Evolutionary conservation across 2,888 invertebrate species (phyloP).

Genomic region (Cynaeus angustus): DNA sequence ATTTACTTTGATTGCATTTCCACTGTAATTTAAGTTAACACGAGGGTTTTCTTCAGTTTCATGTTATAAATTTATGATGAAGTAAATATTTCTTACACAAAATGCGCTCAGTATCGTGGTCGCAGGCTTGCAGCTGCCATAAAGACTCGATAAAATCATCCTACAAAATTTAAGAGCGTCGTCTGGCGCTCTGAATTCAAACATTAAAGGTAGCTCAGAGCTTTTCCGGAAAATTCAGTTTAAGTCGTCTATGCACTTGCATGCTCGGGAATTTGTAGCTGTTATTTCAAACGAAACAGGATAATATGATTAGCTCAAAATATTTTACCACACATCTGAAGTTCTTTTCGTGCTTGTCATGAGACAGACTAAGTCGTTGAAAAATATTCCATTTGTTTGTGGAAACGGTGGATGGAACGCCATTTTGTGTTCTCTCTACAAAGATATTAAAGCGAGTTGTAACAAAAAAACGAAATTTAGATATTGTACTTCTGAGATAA

Average conservation of each 20-base stretch:
- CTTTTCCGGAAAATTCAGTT: constrained; percentile 6
- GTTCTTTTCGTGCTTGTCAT: constrained; percentile 10
- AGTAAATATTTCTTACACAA: constrained; percentile 2
- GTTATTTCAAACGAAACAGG: neutral
- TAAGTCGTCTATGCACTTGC: constrained; percentile 11
- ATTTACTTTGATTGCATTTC: constrained; percentile 30
- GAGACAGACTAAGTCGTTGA: constrained; percentile 22
- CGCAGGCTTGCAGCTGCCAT: neutral
- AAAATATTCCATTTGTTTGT: constrained; percentile 22
- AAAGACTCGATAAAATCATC: constrained; percentile 13
- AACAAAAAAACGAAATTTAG: neutral
- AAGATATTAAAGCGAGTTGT: constrained; percentile 11
- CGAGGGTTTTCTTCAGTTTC: constrained; percentile 6
- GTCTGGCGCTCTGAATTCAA: neutral
- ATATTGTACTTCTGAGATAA: neutral
- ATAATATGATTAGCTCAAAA: constrained; percentile 8
- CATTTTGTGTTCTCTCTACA: neutral
- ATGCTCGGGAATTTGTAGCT: neutral
- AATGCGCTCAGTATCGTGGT: neutral
- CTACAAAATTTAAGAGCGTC: constrained; percentile 11
- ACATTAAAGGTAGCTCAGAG: constrained; percentile 11
- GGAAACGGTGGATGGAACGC: constrained; percentile 9
- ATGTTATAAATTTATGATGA: constrained; percentile 5
- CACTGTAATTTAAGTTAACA: constrained; percentile 20
- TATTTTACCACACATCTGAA: constrained; percentile 4